Conservation (phyloP, 1,140 invertebrate genomes). For the Teleopsis dalmanni region DNA sequence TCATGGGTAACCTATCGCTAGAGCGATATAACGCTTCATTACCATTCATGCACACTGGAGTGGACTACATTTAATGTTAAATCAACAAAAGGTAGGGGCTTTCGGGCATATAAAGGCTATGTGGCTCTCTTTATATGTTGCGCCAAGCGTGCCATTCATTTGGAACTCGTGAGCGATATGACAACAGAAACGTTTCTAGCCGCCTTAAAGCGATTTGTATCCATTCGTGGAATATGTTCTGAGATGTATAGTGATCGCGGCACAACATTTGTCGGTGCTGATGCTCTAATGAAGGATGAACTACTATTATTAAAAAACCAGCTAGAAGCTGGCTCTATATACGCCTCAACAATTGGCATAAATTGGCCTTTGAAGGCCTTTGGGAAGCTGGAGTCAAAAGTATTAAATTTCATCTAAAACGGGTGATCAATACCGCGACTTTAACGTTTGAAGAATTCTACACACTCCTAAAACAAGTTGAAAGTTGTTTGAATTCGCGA, state of each 20-base stretch:
- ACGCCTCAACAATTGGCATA: background rate
- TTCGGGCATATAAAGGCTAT: constrained; percentile 18
- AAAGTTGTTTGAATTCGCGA: no score
- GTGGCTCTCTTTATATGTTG: constrained; percentile 21
- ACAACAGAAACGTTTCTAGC: constrained; percentile 26
- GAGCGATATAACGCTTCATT: constrained; percentile 16
- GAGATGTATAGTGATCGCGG: constrained; percentile 1
- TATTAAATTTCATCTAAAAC: no score
- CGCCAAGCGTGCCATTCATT: constrained; percentile 19
- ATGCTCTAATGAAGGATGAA: background rate
- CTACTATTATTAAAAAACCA: background rate
- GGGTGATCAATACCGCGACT: no score
- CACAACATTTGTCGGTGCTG: background rate
- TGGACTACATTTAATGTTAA: constrained; percentile 27
- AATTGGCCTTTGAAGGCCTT: background rate
- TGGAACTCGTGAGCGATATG: constrained; percentile 21
- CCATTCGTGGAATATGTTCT: constrained; percentile 15
- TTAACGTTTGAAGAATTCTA: no score
- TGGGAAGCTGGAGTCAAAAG: background rate
- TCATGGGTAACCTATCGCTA: background rate
- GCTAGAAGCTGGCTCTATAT: background rate
- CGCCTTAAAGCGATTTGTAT: constrained; percentile 28
- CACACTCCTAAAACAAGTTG: no score
- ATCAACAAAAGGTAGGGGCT: constrained; percentile 14
- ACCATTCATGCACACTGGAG: constrained; percentile 22